Evolutionary conservation across 1,140 invertebrate genomes (phyloP), one percentile per base, ranked within the genome.

Genomic region (Apis laboriosa): DNA sequence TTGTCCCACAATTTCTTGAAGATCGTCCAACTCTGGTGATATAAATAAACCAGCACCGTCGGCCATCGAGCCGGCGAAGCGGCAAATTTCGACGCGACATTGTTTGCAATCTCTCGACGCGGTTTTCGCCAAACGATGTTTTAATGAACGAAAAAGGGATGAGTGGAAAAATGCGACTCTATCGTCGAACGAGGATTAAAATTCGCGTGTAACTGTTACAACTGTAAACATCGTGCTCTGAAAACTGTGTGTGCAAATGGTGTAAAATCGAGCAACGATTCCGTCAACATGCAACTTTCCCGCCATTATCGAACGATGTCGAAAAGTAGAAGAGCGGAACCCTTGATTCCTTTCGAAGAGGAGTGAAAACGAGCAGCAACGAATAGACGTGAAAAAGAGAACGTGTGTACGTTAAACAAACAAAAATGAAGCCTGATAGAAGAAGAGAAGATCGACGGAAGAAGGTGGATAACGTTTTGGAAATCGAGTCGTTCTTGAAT

Each of bases 161-260:
- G 17, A 21, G 21, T 9, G 12, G 53, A 60, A 60, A 60, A 64
- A 49, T 49, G 73, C n/a, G 43, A 53, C 56, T 51, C 28, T 13
- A 3, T 13, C 63, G 21, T 34, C 76, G 76, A 68, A 77, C 76
- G 63, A 15, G 61, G 76, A 77, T 77, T 77, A 77, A 77, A 77
- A 68, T 34, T 24, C 51, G 24, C 24, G 24, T 34, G 9, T 9
- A 55, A 55, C 28, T 11, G 53, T 43, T 43, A 43, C 34, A 43
- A 8, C 17, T 63, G 53, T 24, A 77, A 66, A 77, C 63, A 64
- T 17, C 28, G 63, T 19, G 28, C 63, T 15, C 34, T 9, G 34
- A 34, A 2, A 34, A 34, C 34, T 34, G 34, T 34, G 34, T 1
- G 21, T 17, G 12, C n/a, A 34, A 49, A 21, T 8, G 13, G 5